Evolutionary conservation across 2,113 vertebrate genomes (phyloP), one percentile per base, ranked within the genome.

Genomic region (Felis chaus): DNA sequence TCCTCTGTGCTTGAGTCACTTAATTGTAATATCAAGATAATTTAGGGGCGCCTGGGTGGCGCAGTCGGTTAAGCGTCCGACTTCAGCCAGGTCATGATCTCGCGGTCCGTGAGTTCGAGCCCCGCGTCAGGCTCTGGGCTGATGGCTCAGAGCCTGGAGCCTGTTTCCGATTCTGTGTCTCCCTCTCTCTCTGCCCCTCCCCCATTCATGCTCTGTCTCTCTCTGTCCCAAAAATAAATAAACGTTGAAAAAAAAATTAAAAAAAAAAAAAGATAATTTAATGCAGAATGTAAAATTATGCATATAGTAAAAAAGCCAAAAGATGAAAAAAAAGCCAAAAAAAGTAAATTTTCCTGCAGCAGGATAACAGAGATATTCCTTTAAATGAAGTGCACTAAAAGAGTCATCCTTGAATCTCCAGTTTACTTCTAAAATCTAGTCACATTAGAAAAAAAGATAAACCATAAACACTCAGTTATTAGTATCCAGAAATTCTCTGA

Each of bases 281-380:
- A 68, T 73, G 23, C 7, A 89, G 63, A 93, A 93, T n/a, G 29
- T 73, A 78, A 90, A 84, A 57, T 71, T 83, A 31, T 27, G 61
- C 25, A 45, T 53, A 33, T 39, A 36, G 33, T 66, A 69, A 96
- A 45, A 45, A 45, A 45, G 45, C 45, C 45, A 45, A 45, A 45
- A 45, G 45, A 45, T 45, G 45, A 45, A 45, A 45, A 45, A 45
- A 45, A 45, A 45, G 45, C 45, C 45, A 45, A 45, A 45, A 45
- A 9, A 84, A 69, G 39, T 55, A 31, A 92, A 55, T 53, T 96
- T 96, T 91, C 27, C 19, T 66, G 14, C 57, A n/a, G 41, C 36
- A 73, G 31, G 69, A 73, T 14, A 93, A 65, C 48, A 78, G 16
- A 96, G 74, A 85, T 85, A 81, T 14, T 83, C 76, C 63, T 97